These are phyloP conservation scores for Thalpophila matura DNA, from an alignment of 2,888 invertebrate species.

Conservation along the genomic window DNA sequence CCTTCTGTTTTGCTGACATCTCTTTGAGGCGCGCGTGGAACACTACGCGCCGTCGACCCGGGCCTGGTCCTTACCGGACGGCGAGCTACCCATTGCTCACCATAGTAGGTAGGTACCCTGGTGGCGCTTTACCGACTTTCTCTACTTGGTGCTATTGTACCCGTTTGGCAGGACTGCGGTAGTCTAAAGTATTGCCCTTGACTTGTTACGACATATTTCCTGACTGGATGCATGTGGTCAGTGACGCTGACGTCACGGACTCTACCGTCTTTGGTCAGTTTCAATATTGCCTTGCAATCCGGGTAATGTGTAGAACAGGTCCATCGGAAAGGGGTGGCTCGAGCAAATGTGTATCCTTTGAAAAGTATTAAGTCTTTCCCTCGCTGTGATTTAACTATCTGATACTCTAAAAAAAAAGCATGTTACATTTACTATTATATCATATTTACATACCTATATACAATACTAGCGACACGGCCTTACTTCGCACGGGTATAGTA, in stretches of 20 bases:
- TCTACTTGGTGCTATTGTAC: no score
- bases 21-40: no score
- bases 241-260: conserved; percentile 6
- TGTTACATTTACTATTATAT: background rate
- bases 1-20: no score
- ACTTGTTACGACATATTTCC: conserved; percentile 39
- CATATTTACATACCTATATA: no score
- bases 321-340: conserved; percentile 56
- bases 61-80: no score
- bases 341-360: conserved; percentile 68
- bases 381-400: conserved; percentile 64
- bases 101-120: no score
- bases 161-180: no score
- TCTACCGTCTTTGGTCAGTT: conserved; percentile 22
- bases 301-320: conserved; percentile 61
- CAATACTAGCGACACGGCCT: no score
- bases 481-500: no score
- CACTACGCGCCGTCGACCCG: no score
- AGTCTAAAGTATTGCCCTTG: conserved; percentile 46
- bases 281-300: conserved; percentile 41
- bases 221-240: conserved; percentile 54
- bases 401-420: conserved; percentile 48
- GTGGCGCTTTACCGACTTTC: no score
- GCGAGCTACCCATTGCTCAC: no score
- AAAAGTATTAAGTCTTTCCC: conserved; percentile 69